A percentile compares a stretch with the other conserved stretches of the same genome.
phyloP scores from a whole-genome alignment of 30 jellyfish, hydroid and myxozoan species.

The Catostylus mosaicus region DNA sequence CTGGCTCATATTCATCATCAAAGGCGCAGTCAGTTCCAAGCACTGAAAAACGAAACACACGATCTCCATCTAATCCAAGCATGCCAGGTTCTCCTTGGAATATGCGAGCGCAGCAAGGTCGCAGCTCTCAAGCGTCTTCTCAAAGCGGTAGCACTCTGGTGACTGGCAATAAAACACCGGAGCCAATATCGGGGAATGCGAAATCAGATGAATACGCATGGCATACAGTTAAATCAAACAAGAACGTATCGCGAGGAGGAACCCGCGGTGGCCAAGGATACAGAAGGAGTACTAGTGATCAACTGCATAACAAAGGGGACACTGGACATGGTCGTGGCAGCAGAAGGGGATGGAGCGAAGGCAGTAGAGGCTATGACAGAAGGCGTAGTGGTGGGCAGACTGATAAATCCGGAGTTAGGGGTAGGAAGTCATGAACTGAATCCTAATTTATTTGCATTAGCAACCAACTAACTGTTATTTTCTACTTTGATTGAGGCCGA shows the following conservation, averaged over 20 bases:
- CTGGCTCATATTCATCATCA: conserved; percentile 33
- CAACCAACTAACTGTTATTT: no score
- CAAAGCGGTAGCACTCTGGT: not conserved
- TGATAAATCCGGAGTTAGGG: not conserved
- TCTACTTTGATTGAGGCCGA: no score
- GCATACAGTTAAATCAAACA: conserved; percentile 50
- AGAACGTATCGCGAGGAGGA: conserved; percentile 14
- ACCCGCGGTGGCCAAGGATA: conserved; percentile 26
- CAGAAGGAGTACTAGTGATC: conserved; percentile 54
- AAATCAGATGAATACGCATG: conserved; percentile 26
- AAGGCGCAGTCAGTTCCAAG: not conserved
- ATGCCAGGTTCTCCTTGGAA: conserved; percentile 19
- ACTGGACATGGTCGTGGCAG: conserved; percentile 14
- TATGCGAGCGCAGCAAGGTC: not conserved
- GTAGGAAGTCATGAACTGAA: not conserved
- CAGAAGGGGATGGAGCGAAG: conserved; percentile 51
- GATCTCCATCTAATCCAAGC: not conserved
- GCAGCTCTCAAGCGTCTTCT: not conserved
- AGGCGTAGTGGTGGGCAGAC: conserved; percentile 20
- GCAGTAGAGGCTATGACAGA: conserved; percentile 24
- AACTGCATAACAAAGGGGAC: not conserved
- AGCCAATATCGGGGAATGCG: not conserved
- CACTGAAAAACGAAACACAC: not conserved
- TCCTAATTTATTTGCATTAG: not conserved
- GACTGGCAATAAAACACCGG: not conserved